Conservation (phyloP, 2,888 invertebrate species). For the Encarsia formosa region DNA sequence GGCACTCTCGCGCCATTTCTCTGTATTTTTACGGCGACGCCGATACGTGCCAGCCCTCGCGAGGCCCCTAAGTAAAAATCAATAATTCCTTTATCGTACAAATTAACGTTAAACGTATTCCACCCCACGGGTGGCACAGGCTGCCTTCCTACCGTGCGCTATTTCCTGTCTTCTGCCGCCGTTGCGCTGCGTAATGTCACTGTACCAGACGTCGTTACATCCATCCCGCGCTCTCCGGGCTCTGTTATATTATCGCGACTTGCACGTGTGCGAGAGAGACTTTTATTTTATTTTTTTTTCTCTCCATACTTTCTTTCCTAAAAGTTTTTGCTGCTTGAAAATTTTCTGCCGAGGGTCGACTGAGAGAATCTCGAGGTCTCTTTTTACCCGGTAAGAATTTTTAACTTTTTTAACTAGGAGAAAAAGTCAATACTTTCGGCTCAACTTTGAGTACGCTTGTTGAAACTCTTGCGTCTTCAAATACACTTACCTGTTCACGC, state of each 20-base stretch:
- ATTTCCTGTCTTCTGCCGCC: slow-evolving; percentile 1
- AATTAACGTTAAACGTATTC: slow-evolving; percentile 50
- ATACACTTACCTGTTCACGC: no score
- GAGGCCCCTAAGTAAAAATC: slow-evolving; percentile 48
- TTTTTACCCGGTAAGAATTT: no score
- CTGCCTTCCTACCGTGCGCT: neutral
- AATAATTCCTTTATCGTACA: slow-evolving; percentile 50
- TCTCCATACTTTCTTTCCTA: neutral
- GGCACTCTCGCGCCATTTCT: slow-evolving; percentile 28
- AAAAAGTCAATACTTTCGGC: slow-evolving; percentile 7
- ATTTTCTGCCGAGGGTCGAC: no score
- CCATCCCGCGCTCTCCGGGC: neutral
- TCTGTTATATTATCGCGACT: neutral
- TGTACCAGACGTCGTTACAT: neutral
- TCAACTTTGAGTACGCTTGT: no score
- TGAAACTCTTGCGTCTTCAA: no score
- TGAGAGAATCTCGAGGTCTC: no score
- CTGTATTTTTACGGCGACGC: slow-evolving; percentile 26
- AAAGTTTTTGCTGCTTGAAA: no score
- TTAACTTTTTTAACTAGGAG: slow-evolving; percentile 14
- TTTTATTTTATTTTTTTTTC: no score
- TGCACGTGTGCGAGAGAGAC: neutral
- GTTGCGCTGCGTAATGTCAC: slow-evolving; percentile 12
- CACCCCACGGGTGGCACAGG: slow-evolving; percentile 38
- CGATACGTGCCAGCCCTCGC: slow-evolving; percentile 38